phyloP scores from a whole-genome alignment of 1,140 invertebrate species.

The Papilio polytes region DNA sequence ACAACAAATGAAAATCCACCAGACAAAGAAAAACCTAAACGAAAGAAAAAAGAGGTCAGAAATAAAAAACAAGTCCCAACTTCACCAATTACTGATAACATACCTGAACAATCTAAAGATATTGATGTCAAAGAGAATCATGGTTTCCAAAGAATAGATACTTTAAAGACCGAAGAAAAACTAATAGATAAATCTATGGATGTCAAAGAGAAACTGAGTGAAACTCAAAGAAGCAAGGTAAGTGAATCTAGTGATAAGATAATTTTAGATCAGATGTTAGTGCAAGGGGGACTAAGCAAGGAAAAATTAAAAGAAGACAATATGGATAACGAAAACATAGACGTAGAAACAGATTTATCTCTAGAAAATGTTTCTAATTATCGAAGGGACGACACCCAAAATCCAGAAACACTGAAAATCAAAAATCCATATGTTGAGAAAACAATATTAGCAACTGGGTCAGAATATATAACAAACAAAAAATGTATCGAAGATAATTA shows the following conservation, averaged over 20 bases:
- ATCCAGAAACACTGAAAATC: not conserved
- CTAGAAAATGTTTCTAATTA: not conserved
- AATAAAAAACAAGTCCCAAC: not conserved
- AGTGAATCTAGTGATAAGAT: not conserved
- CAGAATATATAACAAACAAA: not conserved
- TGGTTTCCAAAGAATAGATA: not conserved
- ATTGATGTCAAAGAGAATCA: not conserved
- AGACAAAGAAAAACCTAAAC: slow-evolving; percentile 3
- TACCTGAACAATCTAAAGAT: not conserved
- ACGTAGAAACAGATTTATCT: not conserved
- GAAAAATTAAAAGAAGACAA: not conserved
- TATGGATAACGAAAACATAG: not conserved
- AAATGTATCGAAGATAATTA: not conserved
- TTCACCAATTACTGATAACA: not conserved
- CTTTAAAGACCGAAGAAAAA: not conserved
- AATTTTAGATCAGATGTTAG: not conserved
- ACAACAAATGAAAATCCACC: not conserved
- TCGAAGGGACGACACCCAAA: not conserved
- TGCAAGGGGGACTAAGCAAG: not conserved
- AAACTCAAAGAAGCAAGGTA: not conserved
- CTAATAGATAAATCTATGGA: not conserved
- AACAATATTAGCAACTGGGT: not conserved
- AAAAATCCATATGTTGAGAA: not conserved
- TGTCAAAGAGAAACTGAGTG: not conserved
- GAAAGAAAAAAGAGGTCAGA: slow-evolving; percentile 1